Evolutionary conservation across 30 jellyfish, hydroid and myxozoan genomes (phyloP).

Genomic region (Hydractinia echinata): DNA sequence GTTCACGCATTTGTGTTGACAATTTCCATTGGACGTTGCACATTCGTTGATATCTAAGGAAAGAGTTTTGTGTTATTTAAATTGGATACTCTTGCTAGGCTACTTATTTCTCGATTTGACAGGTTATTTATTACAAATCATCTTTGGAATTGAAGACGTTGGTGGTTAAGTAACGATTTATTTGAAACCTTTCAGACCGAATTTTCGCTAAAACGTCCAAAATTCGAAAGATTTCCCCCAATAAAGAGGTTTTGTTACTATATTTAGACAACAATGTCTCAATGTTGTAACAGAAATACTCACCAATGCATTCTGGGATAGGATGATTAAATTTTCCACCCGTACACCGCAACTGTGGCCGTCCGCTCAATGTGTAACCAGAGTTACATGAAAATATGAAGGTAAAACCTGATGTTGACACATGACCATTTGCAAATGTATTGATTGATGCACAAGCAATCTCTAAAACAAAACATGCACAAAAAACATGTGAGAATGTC

Average conservation of each 20-base stretch:
- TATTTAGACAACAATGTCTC: not conserved
- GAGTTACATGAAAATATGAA: constrained; percentile 63
- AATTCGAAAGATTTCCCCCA: not conserved
- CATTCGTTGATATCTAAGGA: constrained; percentile 69
- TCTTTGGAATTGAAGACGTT: too few species aligned
- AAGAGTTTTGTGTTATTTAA: not conserved
- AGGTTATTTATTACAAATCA: too few species aligned
- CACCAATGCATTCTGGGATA: constrained; percentile 93
- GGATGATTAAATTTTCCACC: constrained; percentile 70
- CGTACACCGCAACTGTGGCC: constrained; percentile 43
- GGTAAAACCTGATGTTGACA: constrained; percentile 29
- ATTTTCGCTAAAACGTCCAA: too few species aligned
- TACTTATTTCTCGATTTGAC: too few species aligned
- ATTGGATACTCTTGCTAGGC: too few species aligned
- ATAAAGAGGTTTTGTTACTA: not conserved
- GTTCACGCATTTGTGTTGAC: constrained; percentile 53
- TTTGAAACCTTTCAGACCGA: too few species aligned
- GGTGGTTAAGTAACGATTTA: too few species aligned
- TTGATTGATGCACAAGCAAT: constrained; percentile 52
- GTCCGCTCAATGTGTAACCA: constrained; percentile 58
- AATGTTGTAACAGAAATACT: constrained; percentile 15
- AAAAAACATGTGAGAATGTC: too few species aligned
- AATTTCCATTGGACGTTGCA: constrained; percentile 41
- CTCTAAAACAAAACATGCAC: constrained; percentile 36
- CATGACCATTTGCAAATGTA: constrained; percentile 72